Conservation (phyloP, 92 coral and sea anemone species). For the Paragorgia papillata region DNA sequence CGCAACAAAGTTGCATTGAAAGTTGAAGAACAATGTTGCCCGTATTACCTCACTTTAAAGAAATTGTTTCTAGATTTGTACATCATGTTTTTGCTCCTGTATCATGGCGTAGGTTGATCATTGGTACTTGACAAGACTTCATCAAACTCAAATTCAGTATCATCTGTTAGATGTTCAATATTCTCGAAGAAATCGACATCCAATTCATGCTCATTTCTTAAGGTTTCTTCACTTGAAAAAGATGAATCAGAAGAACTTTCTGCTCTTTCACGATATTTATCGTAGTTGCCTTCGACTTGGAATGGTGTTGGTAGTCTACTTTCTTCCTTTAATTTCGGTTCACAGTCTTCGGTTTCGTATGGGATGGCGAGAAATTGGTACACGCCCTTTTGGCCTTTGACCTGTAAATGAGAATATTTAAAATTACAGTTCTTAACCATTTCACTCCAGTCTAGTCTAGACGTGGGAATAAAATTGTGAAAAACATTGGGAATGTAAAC, state of each 20-base stretch:
- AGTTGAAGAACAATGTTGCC: too few relatives aligned
- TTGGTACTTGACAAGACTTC: background rate
- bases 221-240: background rate
- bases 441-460: too few relatives aligned
- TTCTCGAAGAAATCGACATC: background rate
- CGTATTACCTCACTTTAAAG: too few relatives aligned
- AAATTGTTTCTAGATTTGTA: too few relatives aligned
- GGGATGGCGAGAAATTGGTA: slow-evolving; percentile 36
- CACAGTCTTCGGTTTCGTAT: slow-evolving; percentile 21
- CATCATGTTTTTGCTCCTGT: too few relatives aligned
- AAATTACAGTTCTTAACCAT: background rate
- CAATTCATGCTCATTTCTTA: slow-evolving; percentile 1
- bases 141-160: background rate
- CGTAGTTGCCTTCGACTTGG: background rate
- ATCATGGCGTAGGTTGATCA: background rate
- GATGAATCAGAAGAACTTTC: slow-evolving; percentile 26
- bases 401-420: slow-evolving; percentile 4
- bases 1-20: too few relatives aligned
- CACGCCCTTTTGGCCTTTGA: slow-evolving; percentile 36
- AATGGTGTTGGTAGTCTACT: background rate
- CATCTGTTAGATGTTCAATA: background rate
- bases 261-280: slow-evolving; percentile 7
- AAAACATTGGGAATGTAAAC: too few relatives aligned
- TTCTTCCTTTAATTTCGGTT: background rate
- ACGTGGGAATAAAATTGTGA: too few relatives aligned